Conservation (phyloP, 30 jellyfish, hydroid and myxozoan genomes). For the Turritopsis dohrnii region DNA sequence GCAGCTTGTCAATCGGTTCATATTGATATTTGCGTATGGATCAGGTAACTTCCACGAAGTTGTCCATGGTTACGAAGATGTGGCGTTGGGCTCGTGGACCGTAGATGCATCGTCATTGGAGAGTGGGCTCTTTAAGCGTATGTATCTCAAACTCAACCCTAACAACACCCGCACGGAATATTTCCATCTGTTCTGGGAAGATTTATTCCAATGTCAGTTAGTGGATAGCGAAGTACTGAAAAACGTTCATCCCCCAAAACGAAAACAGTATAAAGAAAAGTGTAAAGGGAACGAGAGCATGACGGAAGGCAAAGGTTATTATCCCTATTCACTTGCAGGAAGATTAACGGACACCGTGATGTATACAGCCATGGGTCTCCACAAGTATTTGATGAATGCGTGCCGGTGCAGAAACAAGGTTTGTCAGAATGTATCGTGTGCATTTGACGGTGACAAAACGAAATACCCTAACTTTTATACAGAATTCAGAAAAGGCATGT, state of each 20-base stretch:
- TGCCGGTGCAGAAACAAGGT: background rate
- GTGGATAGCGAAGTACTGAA: background rate
- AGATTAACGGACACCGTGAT: background rate
- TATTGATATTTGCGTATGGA: conserved; percentile 45
- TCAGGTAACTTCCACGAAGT: conserved; percentile 27
- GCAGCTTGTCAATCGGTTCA: background rate
- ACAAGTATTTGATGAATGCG: background rate
- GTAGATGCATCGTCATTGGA: conserved; percentile 25
- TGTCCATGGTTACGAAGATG: conserved; percentile 29
- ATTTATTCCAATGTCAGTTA: conserved; percentile 45
- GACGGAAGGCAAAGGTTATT: background rate
- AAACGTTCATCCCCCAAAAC: background rate
- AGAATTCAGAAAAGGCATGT: background rate
- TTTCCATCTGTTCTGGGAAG: conserved; percentile 68
- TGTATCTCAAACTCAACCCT: conserved; percentile 35
- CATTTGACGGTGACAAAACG: background rate
- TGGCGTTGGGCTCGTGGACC: conserved; percentile 53
- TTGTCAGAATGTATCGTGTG: background rate
- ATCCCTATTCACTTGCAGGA: background rate
- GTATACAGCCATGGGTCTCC: background rate
- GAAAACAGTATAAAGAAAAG: conserved; percentile 47
- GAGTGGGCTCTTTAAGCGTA: conserved; percentile 30
- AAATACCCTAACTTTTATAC: background rate
- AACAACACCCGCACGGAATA: conserved; percentile 27
- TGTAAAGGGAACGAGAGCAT: background rate